phyloP scores from a whole-genome alignment of 23 tunicate species.

The Diplosoma virens region DNA sequence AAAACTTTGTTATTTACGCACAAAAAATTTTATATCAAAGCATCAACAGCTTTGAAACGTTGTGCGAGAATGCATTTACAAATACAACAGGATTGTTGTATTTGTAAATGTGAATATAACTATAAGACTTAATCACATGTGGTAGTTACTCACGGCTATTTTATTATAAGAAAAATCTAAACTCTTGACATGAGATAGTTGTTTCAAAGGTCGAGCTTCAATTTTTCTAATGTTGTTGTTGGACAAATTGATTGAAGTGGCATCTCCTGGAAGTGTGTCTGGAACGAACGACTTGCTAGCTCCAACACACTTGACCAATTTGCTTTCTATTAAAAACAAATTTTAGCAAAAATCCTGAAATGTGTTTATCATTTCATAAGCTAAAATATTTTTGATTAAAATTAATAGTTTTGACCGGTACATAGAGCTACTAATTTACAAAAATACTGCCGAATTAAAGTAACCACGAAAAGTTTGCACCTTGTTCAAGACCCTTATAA shows the following conservation, averaged over 20 bases:
- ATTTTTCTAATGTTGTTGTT: conserved; percentile 25
- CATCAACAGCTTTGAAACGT: no score
- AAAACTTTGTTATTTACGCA: no score
- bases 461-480: no score
- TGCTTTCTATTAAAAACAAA: conserved; percentile 5
- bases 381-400: not conserved
- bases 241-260: conserved; percentile 8
- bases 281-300: conserved; percentile 7
- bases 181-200: conserved; percentile 8
- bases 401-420: not conserved
- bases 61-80: no score
- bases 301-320: conserved; percentile 20
- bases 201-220: conserved; percentile 12
- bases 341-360: not conserved
- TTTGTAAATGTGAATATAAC: no score
- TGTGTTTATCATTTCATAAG: not conserved
- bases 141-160: conserved; percentile 17
- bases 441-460: no score
- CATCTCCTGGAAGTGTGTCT: conserved; percentile 45
- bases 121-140: not conserved
- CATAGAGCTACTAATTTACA: no score
- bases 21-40: no score
- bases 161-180: conserved; percentile 53
- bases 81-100: no score
- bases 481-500: no score